These are phyloP conservation scores for Andrena cerasifolii DNA, from an alignment of 1,140 invertebrate genomes.

Conservation along the genomic window DNA sequence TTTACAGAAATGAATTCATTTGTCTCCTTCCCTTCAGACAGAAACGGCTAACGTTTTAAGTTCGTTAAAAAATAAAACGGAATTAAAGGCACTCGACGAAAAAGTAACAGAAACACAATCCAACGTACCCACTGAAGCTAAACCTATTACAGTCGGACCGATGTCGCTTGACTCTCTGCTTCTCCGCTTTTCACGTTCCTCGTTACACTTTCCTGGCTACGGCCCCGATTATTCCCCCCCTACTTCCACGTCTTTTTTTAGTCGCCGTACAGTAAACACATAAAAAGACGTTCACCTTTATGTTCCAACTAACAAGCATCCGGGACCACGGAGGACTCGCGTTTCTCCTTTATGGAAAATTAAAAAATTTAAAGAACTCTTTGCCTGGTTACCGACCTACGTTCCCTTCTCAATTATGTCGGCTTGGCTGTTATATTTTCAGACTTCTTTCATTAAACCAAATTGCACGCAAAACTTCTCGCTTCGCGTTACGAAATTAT, in stretches of 20 bases:
- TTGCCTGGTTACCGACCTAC: background rate
- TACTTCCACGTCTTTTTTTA: background rate
- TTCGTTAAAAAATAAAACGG: background rate
- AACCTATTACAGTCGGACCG: slow-evolving; percentile 23
- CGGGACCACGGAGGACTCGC: background rate
- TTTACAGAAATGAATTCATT: slow-evolving; percentile 24
- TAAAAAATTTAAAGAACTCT: slow-evolving; percentile 7
- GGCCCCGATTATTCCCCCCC: slow-evolving; percentile 13
- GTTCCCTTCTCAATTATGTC: slow-evolving; percentile 13
- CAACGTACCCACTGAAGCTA: background rate
- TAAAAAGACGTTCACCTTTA: slow-evolving; percentile 32
- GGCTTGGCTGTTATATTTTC: background rate
- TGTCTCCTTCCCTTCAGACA: background rate
- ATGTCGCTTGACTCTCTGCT: background rate
- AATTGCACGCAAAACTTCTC: slow-evolving; percentile 5
- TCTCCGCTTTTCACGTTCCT: background rate
- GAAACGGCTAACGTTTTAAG: background rate
- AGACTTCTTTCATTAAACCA: background rate
- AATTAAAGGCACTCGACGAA: background rate
- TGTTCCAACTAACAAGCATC: slow-evolving; percentile 30
- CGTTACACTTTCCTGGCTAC: slow-evolving; percentile 26
- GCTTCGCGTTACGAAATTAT: background rate
- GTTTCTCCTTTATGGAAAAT: slow-evolving; percentile 12
- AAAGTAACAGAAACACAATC: slow-evolving; percentile 5
- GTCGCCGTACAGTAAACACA: slow-evolving; percentile 24